Evolutionary conservation across 2,888 invertebrate genomes (phyloP).

Genomic region (Marronus borbonicus): DNA sequence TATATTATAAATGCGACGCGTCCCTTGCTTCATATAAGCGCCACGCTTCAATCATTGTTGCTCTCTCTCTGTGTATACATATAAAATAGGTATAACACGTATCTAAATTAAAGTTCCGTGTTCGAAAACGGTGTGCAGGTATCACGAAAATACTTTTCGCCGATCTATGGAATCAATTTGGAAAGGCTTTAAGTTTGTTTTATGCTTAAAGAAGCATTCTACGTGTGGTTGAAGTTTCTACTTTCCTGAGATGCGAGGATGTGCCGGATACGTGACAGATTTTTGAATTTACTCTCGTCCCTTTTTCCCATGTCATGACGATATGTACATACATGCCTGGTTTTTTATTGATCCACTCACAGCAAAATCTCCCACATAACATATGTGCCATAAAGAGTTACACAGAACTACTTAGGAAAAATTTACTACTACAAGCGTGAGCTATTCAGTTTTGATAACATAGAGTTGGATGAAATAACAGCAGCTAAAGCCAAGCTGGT

Average conservation of each 20-base stretch:
- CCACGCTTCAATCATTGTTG: no score
- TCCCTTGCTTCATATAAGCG: no score
- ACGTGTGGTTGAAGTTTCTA: conserved; percentile 35
- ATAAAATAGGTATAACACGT: neutral
- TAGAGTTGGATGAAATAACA: no score
- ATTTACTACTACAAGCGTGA: no score
- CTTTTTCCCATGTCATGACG: conserved; percentile 32
- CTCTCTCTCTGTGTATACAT: neutral
- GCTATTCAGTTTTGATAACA: no score
- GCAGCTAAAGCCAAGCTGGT: no score
- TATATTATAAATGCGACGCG: no score
- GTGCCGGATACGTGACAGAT: conserved; percentile 45
- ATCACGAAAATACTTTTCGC: conserved; percentile 30
- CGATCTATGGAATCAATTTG: conserved; percentile 40
- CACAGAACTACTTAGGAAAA: no score
- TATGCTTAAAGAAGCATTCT: conserved; percentile 42
- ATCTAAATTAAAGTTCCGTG: conserved; percentile 23
- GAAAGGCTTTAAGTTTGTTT: conserved; percentile 46
- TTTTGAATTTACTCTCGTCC: conserved; percentile 39
- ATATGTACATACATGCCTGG: conserved; percentile 31
- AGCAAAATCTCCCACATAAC: conserved; percentile 22
- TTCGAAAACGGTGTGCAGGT: conserved; percentile 9
- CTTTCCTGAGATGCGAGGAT: conserved; percentile 39
- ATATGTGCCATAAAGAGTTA: neutral
- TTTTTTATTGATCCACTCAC: conserved; percentile 40